Evolutionary conservation across 2,888 invertebrate species (phyloP).

Genomic region (Pseudococcus viburni): DNA sequence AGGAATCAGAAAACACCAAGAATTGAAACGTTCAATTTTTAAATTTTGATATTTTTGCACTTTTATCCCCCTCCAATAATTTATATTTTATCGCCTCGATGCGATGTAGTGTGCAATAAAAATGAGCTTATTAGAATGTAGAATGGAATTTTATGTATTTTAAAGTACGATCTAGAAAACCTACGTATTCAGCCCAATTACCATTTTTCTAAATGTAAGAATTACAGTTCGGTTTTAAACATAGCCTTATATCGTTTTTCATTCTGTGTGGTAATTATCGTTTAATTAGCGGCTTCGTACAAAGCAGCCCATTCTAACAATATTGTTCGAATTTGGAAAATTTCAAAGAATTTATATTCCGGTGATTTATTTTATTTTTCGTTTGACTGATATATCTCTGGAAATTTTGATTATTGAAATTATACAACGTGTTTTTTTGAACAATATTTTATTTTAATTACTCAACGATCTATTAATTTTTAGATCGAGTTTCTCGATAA

Average conservation of each 20-base stretch:
- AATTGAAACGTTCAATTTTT: constrained; percentile 35
- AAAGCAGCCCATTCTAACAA: not conserved
- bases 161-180: not conserved
- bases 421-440: not conserved
- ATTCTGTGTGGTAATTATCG: not conserved
- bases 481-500: not conserved
- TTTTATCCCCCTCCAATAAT: not conserved
- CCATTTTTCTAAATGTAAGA: not conserved
- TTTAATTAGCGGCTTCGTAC: constrained; percentile 29
- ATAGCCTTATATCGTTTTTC: not conserved
- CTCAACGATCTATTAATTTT: not conserved
- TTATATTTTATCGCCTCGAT: not conserved
- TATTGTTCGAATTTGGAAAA: constrained; percentile 39
- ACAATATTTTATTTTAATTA: not conserved
- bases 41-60: constrained; percentile 14
- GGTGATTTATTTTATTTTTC: not conserved
- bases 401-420: not conserved
- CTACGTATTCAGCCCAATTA: not conserved
- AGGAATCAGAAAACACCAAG: not conserved
- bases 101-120: not conserved
- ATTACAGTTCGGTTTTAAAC: not conserved
- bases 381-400: not conserved
- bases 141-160: not conserved
- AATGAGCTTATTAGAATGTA: constrained; percentile 47
- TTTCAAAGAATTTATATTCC: constrained; percentile 22